Evolutionary conservation across 2,113 vertebrate genomes (phyloP).

Genomic region (Paraplagusia blochii): DNA sequence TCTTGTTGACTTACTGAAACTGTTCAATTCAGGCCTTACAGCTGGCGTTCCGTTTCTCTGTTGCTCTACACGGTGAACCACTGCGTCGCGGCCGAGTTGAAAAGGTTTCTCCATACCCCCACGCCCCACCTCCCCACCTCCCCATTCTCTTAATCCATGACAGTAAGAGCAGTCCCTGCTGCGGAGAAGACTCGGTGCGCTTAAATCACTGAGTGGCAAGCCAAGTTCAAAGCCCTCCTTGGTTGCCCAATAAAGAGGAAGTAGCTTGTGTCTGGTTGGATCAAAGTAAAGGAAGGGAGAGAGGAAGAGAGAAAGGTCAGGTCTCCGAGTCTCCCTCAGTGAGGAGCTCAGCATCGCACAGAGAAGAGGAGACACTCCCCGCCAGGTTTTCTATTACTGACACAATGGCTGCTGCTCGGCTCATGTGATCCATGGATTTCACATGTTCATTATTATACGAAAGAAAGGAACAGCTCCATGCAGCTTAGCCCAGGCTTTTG

Average conservation of each 20-base stretch:
- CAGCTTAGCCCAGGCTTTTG: background rate
- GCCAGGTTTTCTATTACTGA: slow-evolving; percentile 53
- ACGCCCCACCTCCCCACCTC: slow-evolving; percentile 18
- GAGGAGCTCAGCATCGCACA: slow-evolving; percentile 34
- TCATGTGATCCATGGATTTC: slow-evolving; percentile 12
- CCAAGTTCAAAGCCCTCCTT: slow-evolving; percentile 72
- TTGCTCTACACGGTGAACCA: slow-evolving; percentile 6
- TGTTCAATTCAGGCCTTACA: slow-evolving; percentile 12
- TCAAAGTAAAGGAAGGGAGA: slow-evolving; percentile 61
- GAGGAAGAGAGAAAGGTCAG: slow-evolving; percentile 70
- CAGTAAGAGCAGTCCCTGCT: slow-evolving; percentile 37
- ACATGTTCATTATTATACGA: slow-evolving; percentile 5
- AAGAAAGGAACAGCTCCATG: background rate
- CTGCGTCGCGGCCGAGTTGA: slow-evolving; percentile 31
- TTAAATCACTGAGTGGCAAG: slow-evolving; percentile 63
- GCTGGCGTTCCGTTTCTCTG: slow-evolving; percentile 25
- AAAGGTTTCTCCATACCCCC: slow-evolving; percentile 20
- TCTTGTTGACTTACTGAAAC: slow-evolving; percentile 9
- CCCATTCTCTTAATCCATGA: slow-evolving; percentile 55
- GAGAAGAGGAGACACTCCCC: slow-evolving; percentile 49
- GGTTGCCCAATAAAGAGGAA: slow-evolving; percentile 63
- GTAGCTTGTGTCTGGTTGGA: slow-evolving; percentile 63
- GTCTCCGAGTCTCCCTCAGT: slow-evolving; percentile 55
- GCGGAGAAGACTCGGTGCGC: slow-evolving; percentile 42
- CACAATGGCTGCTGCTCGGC: slow-evolving; percentile 30